These are phyloP conservation scores for Urocyon cinereoargenteus DNA, from an alignment of 2,797 vertebrate species.

Conservation along the genomic window DNA sequence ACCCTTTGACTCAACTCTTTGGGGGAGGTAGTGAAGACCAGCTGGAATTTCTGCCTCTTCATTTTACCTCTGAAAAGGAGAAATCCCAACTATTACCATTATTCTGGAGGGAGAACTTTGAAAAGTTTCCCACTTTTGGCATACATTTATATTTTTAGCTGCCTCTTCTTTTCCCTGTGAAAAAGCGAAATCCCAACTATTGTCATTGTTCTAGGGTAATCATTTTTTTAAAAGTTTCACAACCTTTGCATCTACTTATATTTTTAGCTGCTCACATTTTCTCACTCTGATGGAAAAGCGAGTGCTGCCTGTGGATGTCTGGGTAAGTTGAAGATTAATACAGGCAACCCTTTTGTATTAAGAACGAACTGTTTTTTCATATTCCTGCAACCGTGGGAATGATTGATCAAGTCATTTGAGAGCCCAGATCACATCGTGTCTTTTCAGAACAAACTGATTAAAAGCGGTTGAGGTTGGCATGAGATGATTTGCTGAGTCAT, in stretches of 20 bases:
- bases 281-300: slow-evolving; percentile 67
- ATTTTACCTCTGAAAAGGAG: slow-evolving; percentile 68
- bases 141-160: slow-evolving; percentile 64
- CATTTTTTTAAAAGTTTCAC: slow-evolving; percentile 29
- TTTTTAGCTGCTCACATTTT: slow-evolving; percentile 65
- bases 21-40: neutral
- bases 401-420: slow-evolving; percentile 77
- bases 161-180: slow-evolving; percentile 58
- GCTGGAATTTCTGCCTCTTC: slow-evolving; percentile 69
- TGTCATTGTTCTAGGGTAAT: slow-evolving; percentile 61
- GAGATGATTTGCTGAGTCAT: slow-evolving; percentile 61
- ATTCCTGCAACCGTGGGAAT: slow-evolving; percentile 51
- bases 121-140: slow-evolving; percentile 22
- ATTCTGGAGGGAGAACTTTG: slow-evolving; percentile 40
- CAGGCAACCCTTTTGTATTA: slow-evolving; percentile 74
- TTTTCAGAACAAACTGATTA: slow-evolving; percentile 63
- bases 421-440: slow-evolving; percentile 54
- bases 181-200: slow-evolving; percentile 71
- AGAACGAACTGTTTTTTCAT: slow-evolving; percentile 65
- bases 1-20: slow-evolving; percentile 68
- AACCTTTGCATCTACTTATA: slow-evolving; percentile 62
- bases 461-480: slow-evolving; percentile 60
- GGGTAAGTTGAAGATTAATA: slow-evolving; percentile 72
- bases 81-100: slow-evolving; percentile 73
- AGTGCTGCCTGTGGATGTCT: slow-evolving; percentile 54